Conservation (phyloP, 2,113 vertebrate species). For the Aepyceros melampus region DNA sequence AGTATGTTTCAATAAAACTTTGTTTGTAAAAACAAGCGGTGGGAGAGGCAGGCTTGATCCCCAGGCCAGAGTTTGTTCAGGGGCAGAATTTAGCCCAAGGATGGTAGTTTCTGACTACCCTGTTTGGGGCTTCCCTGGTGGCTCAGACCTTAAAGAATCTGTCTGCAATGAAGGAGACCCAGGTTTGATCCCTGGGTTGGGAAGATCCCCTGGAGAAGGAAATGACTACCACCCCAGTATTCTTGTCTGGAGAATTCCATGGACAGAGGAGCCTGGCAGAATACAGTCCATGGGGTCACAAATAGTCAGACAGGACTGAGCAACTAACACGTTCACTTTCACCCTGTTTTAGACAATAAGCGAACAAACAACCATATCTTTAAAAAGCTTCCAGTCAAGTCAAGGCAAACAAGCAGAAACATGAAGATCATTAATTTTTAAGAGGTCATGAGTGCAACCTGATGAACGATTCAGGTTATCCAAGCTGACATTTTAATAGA, state of each 20-base stretch:
- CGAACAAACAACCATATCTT: background rate
- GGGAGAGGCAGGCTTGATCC: background rate
- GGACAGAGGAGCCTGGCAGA: background rate
- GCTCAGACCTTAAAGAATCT: background rate
- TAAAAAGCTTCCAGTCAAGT: background rate
- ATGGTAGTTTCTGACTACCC: background rate
- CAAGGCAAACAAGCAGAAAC: background rate
- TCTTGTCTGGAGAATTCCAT: background rate
- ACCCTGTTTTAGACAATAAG: background rate
- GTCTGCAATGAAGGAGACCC: background rate
- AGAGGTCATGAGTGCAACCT: background rate
- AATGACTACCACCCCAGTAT: background rate
- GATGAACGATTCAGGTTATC: background rate
- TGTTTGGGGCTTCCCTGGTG: background rate
- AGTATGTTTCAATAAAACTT: background rate
- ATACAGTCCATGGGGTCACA: background rate
- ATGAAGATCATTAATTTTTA: background rate
- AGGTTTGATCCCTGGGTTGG: background rate
- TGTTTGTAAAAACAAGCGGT: background rate
- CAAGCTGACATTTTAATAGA: background rate
- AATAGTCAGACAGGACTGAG: background rate
- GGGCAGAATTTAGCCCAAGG: background rate
- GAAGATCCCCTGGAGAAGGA: background rate
- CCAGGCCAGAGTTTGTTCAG: background rate
- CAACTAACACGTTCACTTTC: rapidly evolving